phyloP scores from a whole-genome alignment of 2,113 vertebrate species.

The Carlito syrichta region DNA sequence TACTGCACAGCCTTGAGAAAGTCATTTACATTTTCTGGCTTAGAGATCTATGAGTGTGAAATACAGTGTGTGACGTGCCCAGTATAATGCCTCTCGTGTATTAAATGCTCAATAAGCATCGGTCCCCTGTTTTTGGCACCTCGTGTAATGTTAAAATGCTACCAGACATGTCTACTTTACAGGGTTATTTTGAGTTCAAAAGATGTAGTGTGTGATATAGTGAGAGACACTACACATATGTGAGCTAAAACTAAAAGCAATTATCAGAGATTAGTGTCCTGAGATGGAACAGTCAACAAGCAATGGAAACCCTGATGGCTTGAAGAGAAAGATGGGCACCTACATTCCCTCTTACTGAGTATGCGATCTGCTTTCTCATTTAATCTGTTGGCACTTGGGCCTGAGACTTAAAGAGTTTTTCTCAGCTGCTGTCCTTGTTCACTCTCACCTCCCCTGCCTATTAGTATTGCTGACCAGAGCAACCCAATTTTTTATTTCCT shows the following conservation, averaged over 20 bases:
- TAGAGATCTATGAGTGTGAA: background rate
- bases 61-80: accelerated
- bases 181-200: conserved; percentile 1
- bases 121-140: background rate
- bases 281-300: background rate
- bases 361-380: background rate
- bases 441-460: background rate
- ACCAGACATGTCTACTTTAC: background rate
- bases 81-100: background rate
- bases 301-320: background rate
- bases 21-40: background rate
- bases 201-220: background rate
- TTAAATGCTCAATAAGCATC: background rate
- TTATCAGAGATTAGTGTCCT: background rate
- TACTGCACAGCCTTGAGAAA: background rate
- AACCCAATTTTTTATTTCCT: background rate
- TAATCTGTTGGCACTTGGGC: background rate
- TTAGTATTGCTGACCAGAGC: background rate
- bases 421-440: background rate
- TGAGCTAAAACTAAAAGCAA: background rate
- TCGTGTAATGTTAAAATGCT: background rate
- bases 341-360: background rate
- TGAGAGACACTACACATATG: background rate
- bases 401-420: background rate
- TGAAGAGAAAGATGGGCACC: background rate